A percentile compares a stretch with the other conserved stretches of the same genome.
Conservation (phyloP, 2,888 invertebrate genomes). For the Spicauda simplicius region DNA sequence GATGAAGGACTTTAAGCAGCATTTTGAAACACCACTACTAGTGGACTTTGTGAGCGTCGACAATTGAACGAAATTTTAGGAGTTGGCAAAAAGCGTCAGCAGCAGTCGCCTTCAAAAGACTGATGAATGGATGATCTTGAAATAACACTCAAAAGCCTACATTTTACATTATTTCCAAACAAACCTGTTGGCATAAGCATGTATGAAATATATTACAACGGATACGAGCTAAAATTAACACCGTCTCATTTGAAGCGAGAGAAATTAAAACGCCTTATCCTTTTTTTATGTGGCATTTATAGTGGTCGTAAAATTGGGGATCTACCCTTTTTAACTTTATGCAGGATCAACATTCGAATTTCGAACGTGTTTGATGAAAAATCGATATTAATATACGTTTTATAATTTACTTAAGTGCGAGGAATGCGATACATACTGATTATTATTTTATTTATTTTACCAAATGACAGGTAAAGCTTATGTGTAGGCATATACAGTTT, state of each 20-base stretch:
- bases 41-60: no score
- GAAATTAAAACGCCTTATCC: constrained; percentile 82
- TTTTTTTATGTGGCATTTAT: constrained; percentile 83
- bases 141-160: no score
- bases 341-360: constrained; percentile 47
- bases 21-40: no score
- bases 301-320: constrained; percentile 72
- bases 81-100: no score
- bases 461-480: no score
- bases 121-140: no score
- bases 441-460: no score
- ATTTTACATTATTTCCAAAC: background rate
- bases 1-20: no score
- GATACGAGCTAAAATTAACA: constrained; percentile 74
- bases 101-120: no score
- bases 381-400: constrained; percentile 14
- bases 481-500: no score
- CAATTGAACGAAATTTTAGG: no score
- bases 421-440: background rate
- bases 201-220: constrained; percentile 45
- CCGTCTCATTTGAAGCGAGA: constrained; percentile 74
- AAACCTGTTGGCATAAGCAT: constrained; percentile 10
- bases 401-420: constrained; percentile 8
- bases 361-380: constrained; percentile 24
- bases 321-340: constrained; percentile 71